Percentiles rank a stretch among this genome's conserved stretches.
phyloP scores from a whole-genome alignment of 2,888 invertebrate species.

The Alentia gelatinosa region DNA sequence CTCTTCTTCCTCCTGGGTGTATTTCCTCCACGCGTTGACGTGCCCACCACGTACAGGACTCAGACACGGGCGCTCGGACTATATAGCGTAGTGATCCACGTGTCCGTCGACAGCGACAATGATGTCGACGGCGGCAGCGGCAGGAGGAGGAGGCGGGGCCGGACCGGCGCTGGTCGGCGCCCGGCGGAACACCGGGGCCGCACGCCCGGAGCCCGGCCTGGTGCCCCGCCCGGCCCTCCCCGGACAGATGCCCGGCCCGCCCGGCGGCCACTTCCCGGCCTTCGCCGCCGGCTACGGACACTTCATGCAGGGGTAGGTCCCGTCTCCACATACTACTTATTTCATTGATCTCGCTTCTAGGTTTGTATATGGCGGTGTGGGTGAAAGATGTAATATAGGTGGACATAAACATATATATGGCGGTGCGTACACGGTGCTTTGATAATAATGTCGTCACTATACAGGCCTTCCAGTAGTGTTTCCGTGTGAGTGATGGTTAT shows the following conservation, averaged over 20 bases:
- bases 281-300: conserved; percentile 36
- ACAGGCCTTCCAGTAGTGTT: no score
- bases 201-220: background rate
- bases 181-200: background rate
- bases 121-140: background rate
- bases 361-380: no score
- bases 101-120: background rate
- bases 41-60: no score
- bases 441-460: no score
- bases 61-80: background rate
- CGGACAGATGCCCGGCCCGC: background rate
- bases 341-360: no score
- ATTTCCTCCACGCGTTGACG: no score
- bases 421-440: no score
- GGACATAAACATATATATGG: no score
- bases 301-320: conserved; percentile 41
- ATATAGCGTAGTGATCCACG: background rate
- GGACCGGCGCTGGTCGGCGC: background rate
- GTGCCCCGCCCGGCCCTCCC: background rate
- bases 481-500: no score
- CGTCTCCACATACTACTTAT: no score
- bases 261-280: background rate
- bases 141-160: background rate
- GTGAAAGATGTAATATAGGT: no score
- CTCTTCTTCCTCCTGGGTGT: no score